Conservation (phyloP, 2,797 vertebrate species). For the Poeciliopsis paucimaculata region DNA sequence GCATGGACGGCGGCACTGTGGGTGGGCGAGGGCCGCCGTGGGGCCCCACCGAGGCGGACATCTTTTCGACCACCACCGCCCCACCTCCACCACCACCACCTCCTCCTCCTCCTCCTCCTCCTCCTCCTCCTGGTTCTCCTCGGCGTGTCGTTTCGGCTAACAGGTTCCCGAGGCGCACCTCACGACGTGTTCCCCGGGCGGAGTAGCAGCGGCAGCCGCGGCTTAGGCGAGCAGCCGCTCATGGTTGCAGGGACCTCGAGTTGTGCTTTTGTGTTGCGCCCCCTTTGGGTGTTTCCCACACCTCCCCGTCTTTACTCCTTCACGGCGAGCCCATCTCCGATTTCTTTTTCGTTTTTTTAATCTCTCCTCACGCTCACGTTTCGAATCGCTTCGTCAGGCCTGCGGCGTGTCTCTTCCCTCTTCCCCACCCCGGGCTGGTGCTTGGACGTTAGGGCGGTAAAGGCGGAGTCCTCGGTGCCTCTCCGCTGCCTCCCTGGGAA, state of each 20-base stretch:
- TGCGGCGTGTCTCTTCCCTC: conserved; percentile 42
- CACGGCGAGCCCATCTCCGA: conserved; percentile 80
- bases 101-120: conserved; percentile 38
- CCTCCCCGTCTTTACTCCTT: conserved; percentile 78
- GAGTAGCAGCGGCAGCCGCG: conserved; percentile 56
- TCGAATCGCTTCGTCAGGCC: conserved; percentile 52
- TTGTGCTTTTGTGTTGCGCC: conserved; percentile 78
- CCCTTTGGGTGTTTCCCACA: conserved; percentile 60
- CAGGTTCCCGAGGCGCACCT: conserved; percentile 79
- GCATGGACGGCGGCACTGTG: conserved; percentile 91
- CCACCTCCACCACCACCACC: conserved; percentile 41
- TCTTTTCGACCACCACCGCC: conserved; percentile 81
- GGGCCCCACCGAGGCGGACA: conserved; percentile 95
- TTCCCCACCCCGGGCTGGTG: conserved; percentile 42
- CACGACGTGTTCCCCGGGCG: conserved; percentile 80
- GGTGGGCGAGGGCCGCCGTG: conserved; percentile 93
- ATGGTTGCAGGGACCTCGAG: conserved; percentile 84
- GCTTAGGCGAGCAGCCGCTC: conserved; percentile 77
- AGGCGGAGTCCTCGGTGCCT: conserved; percentile 68
- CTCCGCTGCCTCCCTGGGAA: conserved; percentile 50
- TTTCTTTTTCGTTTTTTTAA: neutral
- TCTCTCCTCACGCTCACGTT: conserved; percentile 14
- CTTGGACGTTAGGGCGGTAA: conserved; percentile 53
- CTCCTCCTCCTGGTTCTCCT: conserved; percentile 68
- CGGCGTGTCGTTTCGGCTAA: conserved; percentile 84